Percentiles rank a stretch among this genome's conserved stretches.
Conservation (phyloP, 2,888 invertebrate species). For the Choristoneura rosaceana region DNA sequence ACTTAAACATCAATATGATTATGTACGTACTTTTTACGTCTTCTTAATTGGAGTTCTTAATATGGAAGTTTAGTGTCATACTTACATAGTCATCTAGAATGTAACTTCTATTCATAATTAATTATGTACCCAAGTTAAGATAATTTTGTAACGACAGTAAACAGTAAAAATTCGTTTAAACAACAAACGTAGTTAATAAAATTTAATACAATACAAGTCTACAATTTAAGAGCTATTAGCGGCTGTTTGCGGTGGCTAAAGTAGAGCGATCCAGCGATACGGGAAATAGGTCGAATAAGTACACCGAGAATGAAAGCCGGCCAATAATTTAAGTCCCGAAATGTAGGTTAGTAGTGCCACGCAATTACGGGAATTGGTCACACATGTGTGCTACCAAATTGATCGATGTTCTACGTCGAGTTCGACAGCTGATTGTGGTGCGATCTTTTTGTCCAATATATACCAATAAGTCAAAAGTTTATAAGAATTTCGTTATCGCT, state of each 20-base stretch:
- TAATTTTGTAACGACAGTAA: too few relatives aligned
- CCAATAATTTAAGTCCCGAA: conserved; percentile 70
- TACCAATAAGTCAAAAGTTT: not conserved
- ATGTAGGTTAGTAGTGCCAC: conserved; percentile 80
- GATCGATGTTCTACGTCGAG: conserved; percentile 17
- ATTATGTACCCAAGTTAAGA: too few relatives aligned
- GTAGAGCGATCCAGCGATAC: conserved; percentile 79
- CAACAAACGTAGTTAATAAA: not conserved
- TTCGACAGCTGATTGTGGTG: conserved; percentile 10
- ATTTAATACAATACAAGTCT: conserved; percentile 28
- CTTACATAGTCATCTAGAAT: too few relatives aligned
- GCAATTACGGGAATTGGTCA: conserved; percentile 59
- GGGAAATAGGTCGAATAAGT: conserved; percentile 77
- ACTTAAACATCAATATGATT: too few relatives aligned
- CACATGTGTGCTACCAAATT: conserved; percentile 44
- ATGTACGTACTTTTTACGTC: too few relatives aligned
- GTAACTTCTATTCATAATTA: too few relatives aligned
- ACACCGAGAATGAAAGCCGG: conserved; percentile 69
- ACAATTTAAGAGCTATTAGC: conserved; percentile 57
- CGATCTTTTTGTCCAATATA: not conserved
- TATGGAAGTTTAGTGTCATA: too few relatives aligned
- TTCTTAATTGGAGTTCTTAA: too few relatives aligned
- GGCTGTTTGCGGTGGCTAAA: conserved; percentile 59
- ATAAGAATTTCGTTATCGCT: too few relatives aligned
- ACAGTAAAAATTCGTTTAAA: not conserved